Evolutionary conservation across 2,888 invertebrate species (phyloP).

Genomic region (Hyposoter didymator): DNA sequence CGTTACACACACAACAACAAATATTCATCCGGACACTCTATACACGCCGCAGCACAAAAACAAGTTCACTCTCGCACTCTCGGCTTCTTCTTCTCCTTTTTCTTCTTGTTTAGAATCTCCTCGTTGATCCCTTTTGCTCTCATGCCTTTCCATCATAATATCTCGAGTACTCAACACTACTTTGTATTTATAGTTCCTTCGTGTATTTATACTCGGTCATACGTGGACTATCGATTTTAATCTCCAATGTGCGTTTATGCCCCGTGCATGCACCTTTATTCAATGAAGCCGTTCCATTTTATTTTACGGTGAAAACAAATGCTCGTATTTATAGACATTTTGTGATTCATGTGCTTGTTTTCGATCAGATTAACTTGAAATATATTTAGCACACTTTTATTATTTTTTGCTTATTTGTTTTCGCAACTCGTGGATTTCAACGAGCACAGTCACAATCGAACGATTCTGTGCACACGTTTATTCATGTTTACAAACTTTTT

Average conservation of each 20-base stretch:
- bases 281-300: conserved; percentile 52
- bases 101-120: conserved; percentile 18
- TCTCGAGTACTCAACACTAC: conserved; percentile 35
- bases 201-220: background rate
- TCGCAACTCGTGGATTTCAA: conserved; percentile 36
- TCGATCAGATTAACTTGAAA: background rate
- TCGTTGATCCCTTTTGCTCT: conserved; percentile 23
- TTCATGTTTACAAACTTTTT: background rate
- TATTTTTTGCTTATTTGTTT: background rate
- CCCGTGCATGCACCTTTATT: conserved; percentile 26
- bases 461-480: background rate
- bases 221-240: conserved; percentile 4
- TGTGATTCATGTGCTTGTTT: background rate
- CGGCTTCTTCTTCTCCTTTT: conserved; percentile 29
- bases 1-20: conserved; percentile 24
- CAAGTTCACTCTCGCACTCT: conserved; percentile 18
- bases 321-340: background rate
- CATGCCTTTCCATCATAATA: conserved; percentile 36
- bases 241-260: conserved; percentile 26
- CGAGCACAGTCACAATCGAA: conserved; percentile 30
- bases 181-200: conserved; percentile 1
- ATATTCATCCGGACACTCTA: background rate
- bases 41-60: background rate
- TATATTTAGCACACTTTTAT: background rate
- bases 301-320: conserved; percentile 45